phyloP scores from a whole-genome alignment of 2,888 invertebrate genomes.

The Tineola bisselliella region DNA sequence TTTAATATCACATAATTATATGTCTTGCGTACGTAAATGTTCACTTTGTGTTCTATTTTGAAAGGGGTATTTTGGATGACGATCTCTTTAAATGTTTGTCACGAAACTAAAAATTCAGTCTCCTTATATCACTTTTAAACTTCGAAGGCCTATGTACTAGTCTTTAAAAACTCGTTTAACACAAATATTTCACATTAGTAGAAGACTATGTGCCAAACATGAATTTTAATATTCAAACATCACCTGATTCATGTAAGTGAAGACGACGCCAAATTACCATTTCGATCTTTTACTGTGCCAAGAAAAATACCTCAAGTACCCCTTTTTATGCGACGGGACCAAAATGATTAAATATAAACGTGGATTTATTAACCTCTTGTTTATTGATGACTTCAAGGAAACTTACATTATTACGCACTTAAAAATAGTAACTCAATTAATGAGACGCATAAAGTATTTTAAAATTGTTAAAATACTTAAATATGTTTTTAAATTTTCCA shows the following conservation, averaged over 20 bases:
- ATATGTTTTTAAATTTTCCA: no score
- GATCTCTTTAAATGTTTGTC: not conserved
- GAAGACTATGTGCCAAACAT: not conserved
- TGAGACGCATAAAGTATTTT: no score
- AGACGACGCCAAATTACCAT: not conserved
- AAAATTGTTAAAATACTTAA: no score
- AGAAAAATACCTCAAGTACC: not conserved
- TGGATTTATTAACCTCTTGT: not conserved
- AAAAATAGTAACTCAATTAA: no score
- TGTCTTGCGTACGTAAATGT: not conserved
- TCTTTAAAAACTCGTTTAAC: not conserved
- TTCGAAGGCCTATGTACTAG: not conserved
- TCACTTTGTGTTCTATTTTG: not conserved
- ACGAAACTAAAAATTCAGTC: not conserved
- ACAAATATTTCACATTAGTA: not conserved
- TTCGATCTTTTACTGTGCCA: not conserved
- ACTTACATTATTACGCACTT: no score
- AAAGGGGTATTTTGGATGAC: not conserved
- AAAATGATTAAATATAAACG: not conserved
- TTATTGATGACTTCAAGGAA: not conserved
- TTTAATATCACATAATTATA: not conserved
- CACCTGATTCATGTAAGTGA: not conserved
- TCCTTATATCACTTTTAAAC: not conserved
- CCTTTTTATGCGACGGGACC: conserved; percentile 1
- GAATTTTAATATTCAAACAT: not conserved